Percentiles rank a stretch among this genome's conserved stretches.
These are phyloP conservation scores for Labeo calbasu DNA, from an alignment of 2,797 vertebrate genomes.

Conservation along the genomic window DNA sequence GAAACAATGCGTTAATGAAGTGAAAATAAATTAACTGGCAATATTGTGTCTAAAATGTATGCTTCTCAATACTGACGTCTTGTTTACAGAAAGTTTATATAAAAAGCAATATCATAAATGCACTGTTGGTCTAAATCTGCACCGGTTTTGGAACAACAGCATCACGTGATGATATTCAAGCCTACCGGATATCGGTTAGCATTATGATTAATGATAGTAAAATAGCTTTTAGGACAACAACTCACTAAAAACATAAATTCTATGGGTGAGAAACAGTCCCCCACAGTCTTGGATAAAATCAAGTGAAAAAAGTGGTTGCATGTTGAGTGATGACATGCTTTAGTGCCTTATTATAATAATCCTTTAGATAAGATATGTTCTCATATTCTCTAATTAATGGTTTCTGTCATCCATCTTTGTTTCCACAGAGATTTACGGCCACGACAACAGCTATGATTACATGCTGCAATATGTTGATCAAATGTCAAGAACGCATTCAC, in stretches of 20 bases:
- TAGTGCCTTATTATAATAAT: slow-evolving; percentile 21
- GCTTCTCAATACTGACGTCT: neutral
- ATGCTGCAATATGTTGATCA: slow-evolving; percentile 45
- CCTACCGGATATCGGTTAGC: neutral
- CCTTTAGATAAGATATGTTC: slow-evolving; percentile 5
- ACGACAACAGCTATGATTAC: slow-evolving; percentile 29
- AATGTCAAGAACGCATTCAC: slow-evolving; percentile 34
- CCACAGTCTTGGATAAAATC: slow-evolving; percentile 1
- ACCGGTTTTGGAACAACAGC: neutral
- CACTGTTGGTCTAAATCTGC: neutral
- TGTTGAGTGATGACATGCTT: slow-evolving; percentile 12
- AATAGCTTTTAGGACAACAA: neutral
- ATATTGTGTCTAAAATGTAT: neutral
- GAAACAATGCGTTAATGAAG: neutral
- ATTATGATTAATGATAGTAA: neutral
- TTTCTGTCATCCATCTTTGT: slow-evolving; percentile 30
- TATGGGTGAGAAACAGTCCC: neutral
- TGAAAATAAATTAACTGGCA: neutral
- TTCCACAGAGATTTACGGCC: slow-evolving; percentile 31
- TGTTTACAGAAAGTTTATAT: neutral
- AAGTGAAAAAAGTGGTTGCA: neutral
- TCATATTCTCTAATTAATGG: slow-evolving; percentile 25
- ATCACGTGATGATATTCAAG: neutral
- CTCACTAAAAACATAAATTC: neutral
- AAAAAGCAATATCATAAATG: neutral